These are phyloP conservation scores for Mustelus asterias DNA, from an alignment of 2,113 vertebrate genomes.

Conservation along the genomic window DNA sequence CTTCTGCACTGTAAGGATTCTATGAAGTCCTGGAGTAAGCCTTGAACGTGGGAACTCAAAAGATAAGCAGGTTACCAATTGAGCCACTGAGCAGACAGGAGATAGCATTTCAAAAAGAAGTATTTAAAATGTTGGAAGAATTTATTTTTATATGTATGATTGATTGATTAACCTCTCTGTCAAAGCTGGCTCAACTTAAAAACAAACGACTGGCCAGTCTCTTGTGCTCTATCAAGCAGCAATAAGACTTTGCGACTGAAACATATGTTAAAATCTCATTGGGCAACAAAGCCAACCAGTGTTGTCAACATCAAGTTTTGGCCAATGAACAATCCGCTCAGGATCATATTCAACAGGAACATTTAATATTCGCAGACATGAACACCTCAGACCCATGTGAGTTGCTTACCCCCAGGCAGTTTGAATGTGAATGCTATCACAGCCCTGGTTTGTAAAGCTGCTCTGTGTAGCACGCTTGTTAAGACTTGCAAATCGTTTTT, in stretches of 20 bases:
- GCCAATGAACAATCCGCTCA: not conserved
- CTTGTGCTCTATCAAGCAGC: too few relatives aligned
- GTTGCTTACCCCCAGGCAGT: slow-evolving; percentile 38
- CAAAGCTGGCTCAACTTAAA: not conserved
- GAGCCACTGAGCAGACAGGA: not conserved
- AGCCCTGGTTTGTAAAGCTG: slow-evolving; percentile 37
- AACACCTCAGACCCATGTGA: slow-evolving; percentile 27
- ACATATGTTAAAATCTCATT: not conserved
- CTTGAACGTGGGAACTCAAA: too few relatives aligned
- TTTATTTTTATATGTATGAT: not conserved
- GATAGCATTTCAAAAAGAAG: not conserved
- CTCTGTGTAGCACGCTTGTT: slow-evolving; percentile 38
- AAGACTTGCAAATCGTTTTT: slow-evolving; percentile 28
- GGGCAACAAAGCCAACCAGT: not conserved
- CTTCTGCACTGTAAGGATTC: too few relatives aligned
- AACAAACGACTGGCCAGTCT: not conserved
- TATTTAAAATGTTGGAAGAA: not conserved
- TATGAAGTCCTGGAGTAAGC: too few relatives aligned
- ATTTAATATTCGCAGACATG: slow-evolving; percentile 42
- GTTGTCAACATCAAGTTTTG: too few relatives aligned
- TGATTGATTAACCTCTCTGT: not conserved
- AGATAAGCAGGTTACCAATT: too few relatives aligned
- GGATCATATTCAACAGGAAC: slow-evolving; percentile 42
- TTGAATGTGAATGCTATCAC: slow-evolving; percentile 42
- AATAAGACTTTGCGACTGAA: not conserved